Evolutionary conservation across 2,888 invertebrate genomes (phyloP).

Genomic region (Pyrrhopygopsis socrates): DNA sequence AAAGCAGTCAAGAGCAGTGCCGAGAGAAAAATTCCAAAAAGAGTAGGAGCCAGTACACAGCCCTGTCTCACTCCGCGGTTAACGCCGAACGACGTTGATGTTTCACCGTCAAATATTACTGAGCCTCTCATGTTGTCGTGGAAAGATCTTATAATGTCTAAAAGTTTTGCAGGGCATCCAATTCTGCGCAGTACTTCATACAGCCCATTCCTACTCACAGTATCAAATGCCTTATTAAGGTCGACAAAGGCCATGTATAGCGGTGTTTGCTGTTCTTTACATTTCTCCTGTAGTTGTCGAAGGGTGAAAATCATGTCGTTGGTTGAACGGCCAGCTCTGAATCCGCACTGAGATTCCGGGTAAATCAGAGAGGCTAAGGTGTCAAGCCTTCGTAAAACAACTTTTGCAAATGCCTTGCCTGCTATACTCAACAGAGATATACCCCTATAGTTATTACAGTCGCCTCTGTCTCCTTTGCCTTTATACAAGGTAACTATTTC

Average conservation of each 20-base stretch:
- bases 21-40: background rate
- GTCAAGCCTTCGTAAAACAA: background rate
- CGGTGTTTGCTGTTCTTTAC: background rate
- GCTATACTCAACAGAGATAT: slow-evolving; percentile 9
- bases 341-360: background rate
- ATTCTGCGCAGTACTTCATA: background rate
- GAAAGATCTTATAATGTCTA: slow-evolving; percentile 6
- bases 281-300: slow-evolving; percentile 28
- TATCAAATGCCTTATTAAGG: slow-evolving; percentile 37
- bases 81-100: background rate
- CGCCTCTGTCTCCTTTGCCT: slow-evolving; percentile 27
- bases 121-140: slow-evolving; percentile 12
- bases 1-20: background rate
- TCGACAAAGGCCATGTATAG: slow-evolving; percentile 34
- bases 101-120: background rate
- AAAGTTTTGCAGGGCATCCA: slow-evolving; percentile 28
- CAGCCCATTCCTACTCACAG: background rate
- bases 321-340: background rate
- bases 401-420: background rate
- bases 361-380: background rate
- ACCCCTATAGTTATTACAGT: slow-evolving; percentile 24
- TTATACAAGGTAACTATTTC: slow-evolving; percentile 30
- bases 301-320: slow-evolving; percentile 19
- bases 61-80: slow-evolving; percentile 14
- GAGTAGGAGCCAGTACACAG: slow-evolving; percentile 17